These are phyloP conservation scores for Nyctibius bracteatus DNA, from an alignment of 2,113 vertebrate genomes.

Conservation along the genomic window DNA sequence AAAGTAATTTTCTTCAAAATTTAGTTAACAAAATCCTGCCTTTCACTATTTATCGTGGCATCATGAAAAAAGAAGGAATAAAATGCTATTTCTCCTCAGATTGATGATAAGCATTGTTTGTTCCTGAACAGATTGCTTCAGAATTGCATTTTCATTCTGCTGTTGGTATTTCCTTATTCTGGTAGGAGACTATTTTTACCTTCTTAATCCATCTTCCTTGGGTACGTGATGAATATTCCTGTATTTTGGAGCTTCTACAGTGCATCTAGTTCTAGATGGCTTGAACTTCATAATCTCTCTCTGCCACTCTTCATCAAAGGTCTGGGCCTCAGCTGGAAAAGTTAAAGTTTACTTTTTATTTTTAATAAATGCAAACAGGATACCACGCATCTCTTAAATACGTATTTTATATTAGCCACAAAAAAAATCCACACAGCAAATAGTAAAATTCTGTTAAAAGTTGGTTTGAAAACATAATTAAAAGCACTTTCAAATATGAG, in stretches of 20 bases:
- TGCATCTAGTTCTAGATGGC: slow-evolving; percentile 29
- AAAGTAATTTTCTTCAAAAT: not conserved
- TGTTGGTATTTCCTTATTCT: not conserved
- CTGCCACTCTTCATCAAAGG: slow-evolving; percentile 91
- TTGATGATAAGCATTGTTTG: not conserved
- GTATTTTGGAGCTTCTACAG: slow-evolving; percentile 63
- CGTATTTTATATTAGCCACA: not conserved
- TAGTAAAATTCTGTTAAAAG: not conserved
- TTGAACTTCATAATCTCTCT: slow-evolving; percentile 79
- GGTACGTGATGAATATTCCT: slow-evolving; percentile 20
- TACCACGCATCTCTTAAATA: not conserved
- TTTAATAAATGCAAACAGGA: not conserved
- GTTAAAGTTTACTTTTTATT: not conserved
- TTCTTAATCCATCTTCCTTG: slow-evolving; percentile 54
- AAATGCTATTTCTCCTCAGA: not conserved
- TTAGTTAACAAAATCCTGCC: not conserved
- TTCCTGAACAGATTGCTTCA: not conserved
- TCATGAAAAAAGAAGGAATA: not conserved
- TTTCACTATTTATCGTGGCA: not conserved
- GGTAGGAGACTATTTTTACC: slow-evolving; percentile 65
- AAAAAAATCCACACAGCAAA: not conserved
- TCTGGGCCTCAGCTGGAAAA: slow-evolving; percentile 82
- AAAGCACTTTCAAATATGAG: not conserved
- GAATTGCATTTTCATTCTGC: not conserved
- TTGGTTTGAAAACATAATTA: not conserved